phyloP scores from a whole-genome alignment of 1,140 invertebrate genomes.

The Oreohelix idahoensis region DNA sequence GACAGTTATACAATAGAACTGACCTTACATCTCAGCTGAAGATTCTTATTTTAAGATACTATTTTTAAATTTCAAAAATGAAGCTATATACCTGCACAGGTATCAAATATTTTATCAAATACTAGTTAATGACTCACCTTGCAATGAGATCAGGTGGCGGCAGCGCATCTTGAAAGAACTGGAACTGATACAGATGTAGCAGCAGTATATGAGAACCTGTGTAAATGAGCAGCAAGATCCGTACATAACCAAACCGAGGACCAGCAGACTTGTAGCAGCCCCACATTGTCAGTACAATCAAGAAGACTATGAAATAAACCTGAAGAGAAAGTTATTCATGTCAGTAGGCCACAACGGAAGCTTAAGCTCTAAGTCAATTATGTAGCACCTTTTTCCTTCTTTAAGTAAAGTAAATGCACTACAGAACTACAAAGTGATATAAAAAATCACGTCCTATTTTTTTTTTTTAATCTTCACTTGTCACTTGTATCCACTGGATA shows the following conservation, averaged over 20 bases:
- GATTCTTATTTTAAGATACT: too few species aligned
- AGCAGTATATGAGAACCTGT: conserved; percentile 83
- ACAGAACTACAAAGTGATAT: too few species aligned
- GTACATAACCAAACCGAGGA: conserved; percentile 78
- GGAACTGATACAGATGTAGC: conserved; percentile 89
- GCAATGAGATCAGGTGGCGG: conserved; percentile 74
- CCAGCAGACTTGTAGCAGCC: conserved; percentile 82
- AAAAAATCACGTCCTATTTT: too few species aligned
- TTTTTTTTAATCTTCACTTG: too few species aligned
- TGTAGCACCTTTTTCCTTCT: too few species aligned
- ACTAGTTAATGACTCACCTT: conserved; percentile 74
- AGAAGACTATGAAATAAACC: conserved; percentile 89
- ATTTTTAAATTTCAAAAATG: too few species aligned
- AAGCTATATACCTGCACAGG: too few species aligned
- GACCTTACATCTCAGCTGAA: too few species aligned
- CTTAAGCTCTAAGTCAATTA: not conserved
- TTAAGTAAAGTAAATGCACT: too few species aligned
- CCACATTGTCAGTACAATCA: conserved; percentile 90
- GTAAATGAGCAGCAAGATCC: conserved; percentile 79
- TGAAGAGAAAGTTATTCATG: not conserved
- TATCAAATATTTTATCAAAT: not conserved
- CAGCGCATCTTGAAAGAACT: conserved; percentile 85
- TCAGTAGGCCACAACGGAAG: not conserved
- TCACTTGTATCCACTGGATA: too few species aligned
- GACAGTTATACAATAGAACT: too few species aligned